A percentile compares a stretch with the other conserved stretches of the same genome.
These are phyloP conservation scores for Eudyptes chrysolophus DNA, from an alignment of 2,113 vertebrate genomes.

Conservation along the genomic window DNA sequence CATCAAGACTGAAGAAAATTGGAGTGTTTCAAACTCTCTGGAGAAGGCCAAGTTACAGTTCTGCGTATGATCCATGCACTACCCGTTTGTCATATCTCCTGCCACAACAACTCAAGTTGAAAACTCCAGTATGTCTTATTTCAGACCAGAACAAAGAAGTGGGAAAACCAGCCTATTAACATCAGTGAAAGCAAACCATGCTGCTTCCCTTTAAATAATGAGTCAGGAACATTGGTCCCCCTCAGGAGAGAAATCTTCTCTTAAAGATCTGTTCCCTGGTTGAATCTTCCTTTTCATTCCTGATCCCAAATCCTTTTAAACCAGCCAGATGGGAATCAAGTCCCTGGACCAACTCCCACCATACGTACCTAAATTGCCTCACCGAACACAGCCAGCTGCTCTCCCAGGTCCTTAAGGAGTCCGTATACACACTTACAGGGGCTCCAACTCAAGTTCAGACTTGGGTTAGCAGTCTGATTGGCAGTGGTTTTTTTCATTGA, in stretches of 20 bases:
- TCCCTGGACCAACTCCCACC: background rate
- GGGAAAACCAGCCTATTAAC: background rate
- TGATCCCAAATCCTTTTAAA: background rate
- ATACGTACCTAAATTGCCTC: fast-evolving
- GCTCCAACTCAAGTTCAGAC: background rate
- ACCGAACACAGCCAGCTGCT: background rate
- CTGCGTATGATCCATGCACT: background rate
- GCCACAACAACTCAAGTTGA: background rate
- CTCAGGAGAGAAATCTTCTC: background rate
- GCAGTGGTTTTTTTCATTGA: background rate
- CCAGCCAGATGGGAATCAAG: background rate
- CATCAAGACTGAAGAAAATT: background rate
- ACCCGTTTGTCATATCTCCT: background rate
- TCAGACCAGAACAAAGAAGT: background rate
- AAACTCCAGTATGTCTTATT: background rate
- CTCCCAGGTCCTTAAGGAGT: background rate
- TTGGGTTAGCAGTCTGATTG: background rate
- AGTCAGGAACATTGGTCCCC: background rate
- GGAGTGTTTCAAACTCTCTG: background rate
- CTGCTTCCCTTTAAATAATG: background rate
- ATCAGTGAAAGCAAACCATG: background rate
- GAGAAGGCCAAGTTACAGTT: background rate
- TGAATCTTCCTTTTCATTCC: background rate
- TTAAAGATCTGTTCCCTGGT: background rate
- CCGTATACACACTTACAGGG: fast-evolving